Evolutionary conservation across 1,140 invertebrate species (phyloP).

Genomic region (Megathymus violae): DNA sequence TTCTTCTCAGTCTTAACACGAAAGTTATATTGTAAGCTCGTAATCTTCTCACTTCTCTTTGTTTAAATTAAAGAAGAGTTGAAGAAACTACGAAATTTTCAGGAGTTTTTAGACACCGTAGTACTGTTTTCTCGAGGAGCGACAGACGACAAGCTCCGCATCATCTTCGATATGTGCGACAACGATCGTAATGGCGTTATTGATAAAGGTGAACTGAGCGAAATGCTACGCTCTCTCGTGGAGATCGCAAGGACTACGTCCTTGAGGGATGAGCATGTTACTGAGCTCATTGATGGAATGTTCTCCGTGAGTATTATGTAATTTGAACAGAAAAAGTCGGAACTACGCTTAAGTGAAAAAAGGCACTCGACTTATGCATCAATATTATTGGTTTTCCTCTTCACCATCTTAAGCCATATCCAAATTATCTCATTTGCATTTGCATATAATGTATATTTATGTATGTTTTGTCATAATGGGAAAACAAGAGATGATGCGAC

Average conservation of each 20-base stretch:
- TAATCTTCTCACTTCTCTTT: neutral
- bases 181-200: conserved; percentile 97
- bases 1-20: too few species aligned
- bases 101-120: conserved; percentile 98
- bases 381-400: too few species aligned
- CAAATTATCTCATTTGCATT: too few species aligned
- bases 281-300: conserved; percentile 97
- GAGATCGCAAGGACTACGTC: conserved; percentile 97
- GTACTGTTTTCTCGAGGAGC: conserved; percentile 95
- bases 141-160: conserved; percentile 97
- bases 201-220: conserved; percentile 96
- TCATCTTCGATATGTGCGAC: conserved; percentile 99
- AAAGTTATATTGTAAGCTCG: neutral
- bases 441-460: too few species aligned
- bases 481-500: too few species aligned
- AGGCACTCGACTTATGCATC: too few species aligned
- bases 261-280: conserved; percentile 94
- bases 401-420: too few species aligned
- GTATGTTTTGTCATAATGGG: too few species aligned
- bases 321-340: too few species aligned
- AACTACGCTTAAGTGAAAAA: too few species aligned
- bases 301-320: conserved; percentile 87
- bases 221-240: conserved; percentile 96
- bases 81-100: conserved; percentile 38
- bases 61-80: too few species aligned